These are phyloP conservation scores for Halcyon senegalensis DNA, from an alignment of 2,113 vertebrate genomes.

Conservation along the genomic window DNA sequence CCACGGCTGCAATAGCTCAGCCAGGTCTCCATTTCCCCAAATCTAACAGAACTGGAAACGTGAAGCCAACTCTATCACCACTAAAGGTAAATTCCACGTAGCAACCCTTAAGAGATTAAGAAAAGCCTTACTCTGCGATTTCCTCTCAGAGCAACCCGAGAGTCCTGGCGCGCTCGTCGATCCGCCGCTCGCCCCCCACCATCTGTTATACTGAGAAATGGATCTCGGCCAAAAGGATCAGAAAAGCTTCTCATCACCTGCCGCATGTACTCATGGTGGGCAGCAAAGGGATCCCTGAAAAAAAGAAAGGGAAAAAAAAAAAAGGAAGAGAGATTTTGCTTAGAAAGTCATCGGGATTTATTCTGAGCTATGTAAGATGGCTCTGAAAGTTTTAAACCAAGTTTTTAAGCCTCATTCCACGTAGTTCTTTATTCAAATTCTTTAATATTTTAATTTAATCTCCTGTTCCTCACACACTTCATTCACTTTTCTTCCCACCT, in stretches of 20 bases:
- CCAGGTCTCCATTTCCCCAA: neutral
- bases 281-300: constrained; percentile 84
- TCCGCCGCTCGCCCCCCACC: constrained; percentile 48
- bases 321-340: neutral
- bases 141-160: constrained; percentile 50
- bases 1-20: too few species aligned
- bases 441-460: neutral
- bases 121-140: constrained; percentile 80
- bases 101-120: neutral
- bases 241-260: constrained; percentile 89
- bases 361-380: neutral
- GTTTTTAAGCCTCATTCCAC: fast-evolving
- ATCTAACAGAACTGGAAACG: neutral
- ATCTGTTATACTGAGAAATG: constrained; percentile 76
- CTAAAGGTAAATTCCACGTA: neutral
- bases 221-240: constrained; percentile 81
- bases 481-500: neutral
- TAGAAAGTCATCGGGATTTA: neutral
- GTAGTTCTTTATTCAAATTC: fast-evolving
- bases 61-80: neutral
- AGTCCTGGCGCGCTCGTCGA: neutral
- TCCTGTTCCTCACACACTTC: neutral
- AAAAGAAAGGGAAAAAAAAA: neutral
- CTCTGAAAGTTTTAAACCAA: fast-evolving
- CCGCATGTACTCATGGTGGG: constrained; percentile 83